Evolutionary conservation across 2,888 invertebrate species (phyloP), one percentile per base, ranked within the genome.

Genomic region (Crematogaster levior): DNA sequence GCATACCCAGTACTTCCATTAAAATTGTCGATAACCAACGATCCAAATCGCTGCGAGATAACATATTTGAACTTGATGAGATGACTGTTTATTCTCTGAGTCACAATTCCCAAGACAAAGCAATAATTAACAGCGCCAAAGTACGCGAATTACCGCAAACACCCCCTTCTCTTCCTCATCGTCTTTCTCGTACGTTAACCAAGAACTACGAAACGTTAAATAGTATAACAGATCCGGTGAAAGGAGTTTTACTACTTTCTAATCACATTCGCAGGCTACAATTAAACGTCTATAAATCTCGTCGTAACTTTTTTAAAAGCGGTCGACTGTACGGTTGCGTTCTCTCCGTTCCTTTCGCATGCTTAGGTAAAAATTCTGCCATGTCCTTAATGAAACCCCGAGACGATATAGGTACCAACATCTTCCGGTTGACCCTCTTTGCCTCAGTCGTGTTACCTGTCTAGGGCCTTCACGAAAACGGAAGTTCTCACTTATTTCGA

Each of bases 231-330:
- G 89, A 81, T 75, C 15, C 34, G 82, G 74, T 90, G 87, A 88
- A 90, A 86, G 87, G 90, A 86, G 89, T 92, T 93, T 93, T 93
- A 93, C 92, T 93, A 93, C 93, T 93, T 93, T 93, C 92, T 93
- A 93, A 93, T 92, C 92, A 92, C 92, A 92, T 91, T 93, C 92
- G 90, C 89, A 90, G 92, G 88, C 92, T 93, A 93, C 93, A 93
- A 93, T 93, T 93, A 93, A 93, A 93, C 91, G 92, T 88, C 88
- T 93, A 92, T 93, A 93, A 93, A 93, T 90, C 88, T 91, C 84
- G 90, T 93, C 93, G 90, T 93, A 93, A 93, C 91, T 91, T 93
- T 93, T 92, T 92, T 90, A 91, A 92, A 92, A 90, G 86, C 90
- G 83, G 75, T 86, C 89, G 89, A 84, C 90, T 81, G 83, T 82